phyloP scores from a whole-genome alignment of 2,888 invertebrate species.

The Pristionchus arcanus region DNA sequence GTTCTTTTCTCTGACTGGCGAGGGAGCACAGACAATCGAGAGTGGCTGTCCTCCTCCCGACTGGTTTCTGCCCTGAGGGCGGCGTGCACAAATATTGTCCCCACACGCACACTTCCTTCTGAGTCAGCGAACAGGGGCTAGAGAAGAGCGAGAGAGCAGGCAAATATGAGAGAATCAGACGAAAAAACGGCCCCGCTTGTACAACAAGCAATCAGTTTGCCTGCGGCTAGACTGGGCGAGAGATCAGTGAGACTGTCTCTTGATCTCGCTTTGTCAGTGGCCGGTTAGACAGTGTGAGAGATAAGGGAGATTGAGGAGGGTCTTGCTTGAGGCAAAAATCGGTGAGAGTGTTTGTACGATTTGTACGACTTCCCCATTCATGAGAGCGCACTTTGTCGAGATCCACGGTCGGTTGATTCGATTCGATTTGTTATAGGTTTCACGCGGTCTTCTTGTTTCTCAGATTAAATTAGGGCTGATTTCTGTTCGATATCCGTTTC shows the following conservation, averaged over 20 bases:
- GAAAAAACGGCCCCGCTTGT: neutral
- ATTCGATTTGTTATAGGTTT: too few relatives aligned
- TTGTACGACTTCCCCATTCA: constrained; percentile 1
- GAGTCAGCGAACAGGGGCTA: neutral
- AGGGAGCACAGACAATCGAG: neutral
- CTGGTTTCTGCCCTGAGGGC: neutral
- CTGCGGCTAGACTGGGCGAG: neutral
- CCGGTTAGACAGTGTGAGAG: neutral
- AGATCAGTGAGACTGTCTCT: neutral
- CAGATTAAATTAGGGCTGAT: neutral
- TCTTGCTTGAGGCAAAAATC: neutral
- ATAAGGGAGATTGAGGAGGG: neutral
- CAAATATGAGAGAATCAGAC: neutral
- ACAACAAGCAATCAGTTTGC: constrained; percentile 16
- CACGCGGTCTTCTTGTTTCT: neutral
- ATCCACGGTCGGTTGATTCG: too few relatives aligned
- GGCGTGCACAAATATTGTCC: constrained; percentile 38
- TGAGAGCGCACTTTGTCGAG: neutral
- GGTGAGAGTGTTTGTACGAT: neutral
- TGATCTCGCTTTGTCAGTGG: neutral
- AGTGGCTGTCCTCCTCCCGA: neutral
- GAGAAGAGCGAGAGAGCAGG: neutral
- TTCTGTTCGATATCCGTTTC: neutral
- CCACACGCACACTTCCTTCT: constrained; percentile 15
- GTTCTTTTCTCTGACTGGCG: neutral